Evolutionary conservation across 2,797 vertebrate species (phyloP), one percentile per base, ranked within the genome.

Genomic region (Amniataba percoides): DNA sequence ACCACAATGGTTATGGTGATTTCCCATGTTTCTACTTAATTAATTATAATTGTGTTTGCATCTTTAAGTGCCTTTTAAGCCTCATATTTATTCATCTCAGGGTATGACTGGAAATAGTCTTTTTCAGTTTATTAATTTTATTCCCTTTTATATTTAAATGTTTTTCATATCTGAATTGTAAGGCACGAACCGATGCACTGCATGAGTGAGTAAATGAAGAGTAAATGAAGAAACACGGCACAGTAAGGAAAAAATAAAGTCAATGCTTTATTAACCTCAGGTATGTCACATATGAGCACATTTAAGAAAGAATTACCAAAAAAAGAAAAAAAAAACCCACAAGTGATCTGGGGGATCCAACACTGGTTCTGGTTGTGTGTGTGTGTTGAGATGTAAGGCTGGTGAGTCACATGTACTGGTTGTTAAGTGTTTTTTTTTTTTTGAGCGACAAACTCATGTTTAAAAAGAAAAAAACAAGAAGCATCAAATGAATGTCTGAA

Each of bases 221-320:
- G 59, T 69, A 90, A 93, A 93, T 89, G 67, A 90, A 90, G 81
- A 94, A 93, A 92, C 92, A 95, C 81, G 15, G 85, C 85, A 90
- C 94, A 81, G 84, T 90, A 89, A 92, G 91, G 91, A 92, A 92
- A 94, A 91, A 93, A 92, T 92, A 92, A 93, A 94, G 93, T 94
- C 92, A 93, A 95, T 95, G 94, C 94, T 96, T 95, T 96, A 96
- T 95, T 96, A 80, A 94, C 86, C 87, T 91, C 90, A 93, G 79
- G 71, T 87, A 89, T 90, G 74, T 93, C 91, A 95, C 94, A 94
- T 85, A 94, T 89, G 87, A 92, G 68, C 82, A 94, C 94, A 94
- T 81, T 90, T 92, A 92, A 82, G 83, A 92, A 94, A 92, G 70
- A 87, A 67, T 84, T 81, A 88, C 82, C 77, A 83, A 87, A 90